These are phyloP conservation scores for Ceratosolen solmsi DNA, from an alignment of 1,140 invertebrate genomes.

Conservation along the genomic window DNA sequence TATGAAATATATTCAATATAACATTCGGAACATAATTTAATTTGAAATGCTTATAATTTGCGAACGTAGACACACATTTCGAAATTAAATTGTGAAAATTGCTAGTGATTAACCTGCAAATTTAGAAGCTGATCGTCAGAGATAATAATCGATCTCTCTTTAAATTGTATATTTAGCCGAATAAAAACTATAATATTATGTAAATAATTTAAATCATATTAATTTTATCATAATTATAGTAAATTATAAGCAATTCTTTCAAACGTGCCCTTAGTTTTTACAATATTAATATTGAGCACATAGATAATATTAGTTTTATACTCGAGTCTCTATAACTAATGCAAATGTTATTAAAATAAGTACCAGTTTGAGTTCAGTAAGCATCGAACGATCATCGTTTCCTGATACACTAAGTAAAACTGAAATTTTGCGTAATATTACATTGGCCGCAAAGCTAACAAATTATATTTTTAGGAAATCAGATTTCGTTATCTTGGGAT, in stretches of 20 bases:
- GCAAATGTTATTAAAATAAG: neutral
- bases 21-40: neutral
- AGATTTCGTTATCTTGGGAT: too few relatives aligned
- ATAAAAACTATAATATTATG: neutral
- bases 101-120: neutral
- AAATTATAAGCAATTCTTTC: neutral
- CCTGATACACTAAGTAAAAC: neutral
- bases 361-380: neutral
- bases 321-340: neutral
- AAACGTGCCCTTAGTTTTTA: too few relatives aligned
- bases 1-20: neutral
- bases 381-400: neutral
- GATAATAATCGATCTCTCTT: neutral
- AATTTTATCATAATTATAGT: conserved; percentile 3
- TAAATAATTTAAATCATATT: neutral
- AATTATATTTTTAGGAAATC: too few relatives aligned
- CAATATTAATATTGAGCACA: too few relatives aligned
- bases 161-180: neutral
- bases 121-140: neutral
- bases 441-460: too few relatives aligned
- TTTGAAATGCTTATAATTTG: neutral
- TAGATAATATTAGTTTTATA: neutral
- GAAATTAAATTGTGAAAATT: neutral
- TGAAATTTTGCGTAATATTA: too few relatives aligned
- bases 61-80: neutral